Percentiles rank a stretch among this genome's conserved stretches.
Conservation (phyloP, 2,888 invertebrate species). For the Piscicola geometra region DNA sequence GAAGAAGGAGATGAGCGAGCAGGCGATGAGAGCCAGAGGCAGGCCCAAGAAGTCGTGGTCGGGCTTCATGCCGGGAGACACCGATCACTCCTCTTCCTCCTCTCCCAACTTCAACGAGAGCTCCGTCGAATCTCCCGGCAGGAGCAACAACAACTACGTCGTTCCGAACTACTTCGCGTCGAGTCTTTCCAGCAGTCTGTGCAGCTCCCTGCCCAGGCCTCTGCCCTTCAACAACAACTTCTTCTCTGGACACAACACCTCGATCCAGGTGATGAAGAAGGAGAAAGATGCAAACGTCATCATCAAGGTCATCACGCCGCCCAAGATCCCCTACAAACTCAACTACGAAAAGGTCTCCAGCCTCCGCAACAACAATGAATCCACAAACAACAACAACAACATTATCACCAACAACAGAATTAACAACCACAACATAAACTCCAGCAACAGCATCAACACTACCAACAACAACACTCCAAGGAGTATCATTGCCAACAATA, state of each 20-base stretch:
- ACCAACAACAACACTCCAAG: too few relatives aligned
- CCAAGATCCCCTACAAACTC: slow-evolving; percentile 27
- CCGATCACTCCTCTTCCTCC: not conserved
- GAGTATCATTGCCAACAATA: too few relatives aligned
- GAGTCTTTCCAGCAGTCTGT: not conserved
- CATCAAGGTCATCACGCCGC: slow-evolving; percentile 29
- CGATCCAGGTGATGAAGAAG: slow-evolving; percentile 29
- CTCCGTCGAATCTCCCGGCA: not conserved
- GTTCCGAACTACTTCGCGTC: not conserved
- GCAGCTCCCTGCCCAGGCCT: not conserved
- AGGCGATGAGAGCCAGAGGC: slow-evolving; percentile 23
- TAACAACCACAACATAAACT: too few relatives aligned
- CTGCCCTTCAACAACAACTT: not conserved
- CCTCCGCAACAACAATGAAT: not conserved
- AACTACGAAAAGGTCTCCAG: slow-evolving; percentile 23
- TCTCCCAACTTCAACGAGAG: slow-evolving; percentile 10
- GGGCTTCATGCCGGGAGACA: slow-evolving; percentile 7
- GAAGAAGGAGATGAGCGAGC: slow-evolving; percentile 13
- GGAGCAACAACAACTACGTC: not conserved
- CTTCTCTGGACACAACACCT: slow-evolving; percentile 8
- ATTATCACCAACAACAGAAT: too few relatives aligned
- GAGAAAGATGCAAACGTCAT: slow-evolving; percentile 25
- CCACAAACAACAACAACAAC: too few relatives aligned
- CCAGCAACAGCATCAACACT: too few relatives aligned
- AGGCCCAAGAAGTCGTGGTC: slow-evolving; percentile 34